Evolutionary conservation across 2,797 vertebrate genomes (phyloP).

Genomic region (Pteronotus mesoamericanus): DNA sequence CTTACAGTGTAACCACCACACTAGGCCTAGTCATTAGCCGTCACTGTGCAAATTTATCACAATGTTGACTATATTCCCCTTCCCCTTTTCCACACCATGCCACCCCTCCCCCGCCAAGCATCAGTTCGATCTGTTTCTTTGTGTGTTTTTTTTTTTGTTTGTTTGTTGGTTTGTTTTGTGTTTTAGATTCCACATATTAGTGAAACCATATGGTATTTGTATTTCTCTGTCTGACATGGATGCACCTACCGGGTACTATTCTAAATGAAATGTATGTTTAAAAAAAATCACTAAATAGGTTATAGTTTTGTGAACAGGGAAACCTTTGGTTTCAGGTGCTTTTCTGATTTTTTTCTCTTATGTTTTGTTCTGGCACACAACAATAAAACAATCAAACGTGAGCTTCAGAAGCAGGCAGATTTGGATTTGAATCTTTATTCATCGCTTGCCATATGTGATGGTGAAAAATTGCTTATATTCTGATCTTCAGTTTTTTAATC

Average conservation of each 20-base stretch:
- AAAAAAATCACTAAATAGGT: neutral
- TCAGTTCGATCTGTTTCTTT: neutral
- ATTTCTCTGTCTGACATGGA: neutral
- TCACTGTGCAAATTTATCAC: neutral
- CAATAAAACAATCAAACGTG: neutral
- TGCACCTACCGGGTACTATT: neutral
- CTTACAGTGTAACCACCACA: neutral
- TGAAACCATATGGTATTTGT: neutral
- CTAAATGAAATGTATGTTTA: neutral
- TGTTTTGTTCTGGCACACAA: neutral
- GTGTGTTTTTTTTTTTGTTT: neutral
- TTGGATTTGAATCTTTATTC: neutral
- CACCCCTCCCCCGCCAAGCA: accelerated
- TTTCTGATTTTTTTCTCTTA: neutral
- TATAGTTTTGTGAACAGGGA: neutral
- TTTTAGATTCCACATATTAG: neutral
- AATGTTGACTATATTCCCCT: neutral
- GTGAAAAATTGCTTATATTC: neutral
- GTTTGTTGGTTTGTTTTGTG: neutral
- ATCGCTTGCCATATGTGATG: neutral
- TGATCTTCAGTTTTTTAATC: neutral
- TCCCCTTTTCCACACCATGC: neutral
- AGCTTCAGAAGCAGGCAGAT: neutral
- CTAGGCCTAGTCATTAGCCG: neutral
- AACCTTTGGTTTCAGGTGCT: neutral